A percentile compares a stretch with the other conserved stretches of the same genome.
phyloP scores from a whole-genome alignment of 2,888 invertebrate species.

The Ypsolopha sequella region DNA sequence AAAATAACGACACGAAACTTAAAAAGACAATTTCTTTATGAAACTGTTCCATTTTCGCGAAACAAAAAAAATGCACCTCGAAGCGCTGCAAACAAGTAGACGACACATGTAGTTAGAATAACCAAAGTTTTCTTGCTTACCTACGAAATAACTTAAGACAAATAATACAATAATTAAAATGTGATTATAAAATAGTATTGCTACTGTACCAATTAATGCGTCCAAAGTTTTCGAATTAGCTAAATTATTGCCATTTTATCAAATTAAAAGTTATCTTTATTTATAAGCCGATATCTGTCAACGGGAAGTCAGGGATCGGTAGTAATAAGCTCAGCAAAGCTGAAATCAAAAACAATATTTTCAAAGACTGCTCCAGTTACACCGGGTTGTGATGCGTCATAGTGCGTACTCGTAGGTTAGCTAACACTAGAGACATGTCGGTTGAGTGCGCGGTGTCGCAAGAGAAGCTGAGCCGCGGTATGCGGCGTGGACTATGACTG shows the following conservation, averaged over 20 bases:
- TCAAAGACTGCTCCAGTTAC: slow-evolving; percentile 7
- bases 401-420: slow-evolving; percentile 1
- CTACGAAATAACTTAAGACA: slow-evolving; percentile 29
- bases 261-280: not conserved
- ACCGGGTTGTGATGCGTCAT: slow-evolving; percentile 9
- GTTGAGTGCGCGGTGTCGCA: slow-evolving; percentile 8
- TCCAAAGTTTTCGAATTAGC: slow-evolving; percentile 55
- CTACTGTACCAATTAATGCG: slow-evolving; percentile 56
- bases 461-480: slow-evolving; percentile 2
- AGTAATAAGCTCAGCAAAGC: not conserved
- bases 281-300: not conserved
- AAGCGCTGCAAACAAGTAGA: not conserved
- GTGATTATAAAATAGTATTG: slow-evolving; percentile 41
- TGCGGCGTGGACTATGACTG: slow-evolving; percentile 1
- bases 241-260: slow-evolving; percentile 14
- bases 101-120: slow-evolving; percentile 1
- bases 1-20: not conserved
- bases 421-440: not conserved
- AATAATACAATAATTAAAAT: slow-evolving; percentile 55
- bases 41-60: not conserved
- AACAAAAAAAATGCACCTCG: not conserved
- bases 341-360: slow-evolving; percentile 8
- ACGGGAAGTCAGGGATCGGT: not conserved
- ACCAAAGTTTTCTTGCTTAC: slow-evolving; percentile 3
- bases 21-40: not conserved